These are phyloP conservation scores for Cichladusa arquata DNA, from an alignment of 2,113 vertebrate genomes.

Conservation along the genomic window DNA sequence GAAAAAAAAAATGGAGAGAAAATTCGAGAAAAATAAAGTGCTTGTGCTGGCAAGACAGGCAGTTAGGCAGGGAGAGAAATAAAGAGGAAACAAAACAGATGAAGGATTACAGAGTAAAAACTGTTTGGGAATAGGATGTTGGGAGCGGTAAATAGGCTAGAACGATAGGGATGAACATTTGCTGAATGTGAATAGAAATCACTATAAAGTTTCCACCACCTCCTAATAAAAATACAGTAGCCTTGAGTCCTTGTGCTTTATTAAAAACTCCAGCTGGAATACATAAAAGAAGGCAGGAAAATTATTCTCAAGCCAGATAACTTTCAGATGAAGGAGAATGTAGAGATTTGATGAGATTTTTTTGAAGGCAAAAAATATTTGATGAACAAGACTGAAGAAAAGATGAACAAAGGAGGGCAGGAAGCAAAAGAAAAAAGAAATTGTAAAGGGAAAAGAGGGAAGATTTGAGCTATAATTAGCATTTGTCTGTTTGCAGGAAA, in stretches of 20 bases:
- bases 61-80: not conserved
- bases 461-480: not conserved
- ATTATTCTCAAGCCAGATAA: conserved; percentile 35
- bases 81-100: not conserved
- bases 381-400: not conserved
- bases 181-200: conserved; percentile 46
- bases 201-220: conserved; percentile 31
- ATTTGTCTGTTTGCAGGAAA: conserved; percentile 1
- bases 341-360: conserved; percentile 33
- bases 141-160: conserved; percentile 7
- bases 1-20: not conserved
- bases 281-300: conserved; percentile 16
- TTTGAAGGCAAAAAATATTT: conserved; percentile 12
- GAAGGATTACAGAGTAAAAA: conserved; percentile 25
- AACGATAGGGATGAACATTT: conserved; percentile 16
- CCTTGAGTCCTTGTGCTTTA: conserved; percentile 43
- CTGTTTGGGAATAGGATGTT: not conserved
- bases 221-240: conserved; percentile 59
- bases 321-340: conserved; percentile 26
- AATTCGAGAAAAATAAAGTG: not conserved
- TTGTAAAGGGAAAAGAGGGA: not conserved
- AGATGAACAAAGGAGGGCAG: not conserved
- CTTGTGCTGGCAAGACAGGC: not conserved
- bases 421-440: not conserved
- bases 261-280: conserved; percentile 46